A percentile compares a stretch with the other conserved stretches of the same genome.
These are phyloP conservation scores for Caenorhabditis sp. DNA, from an alignment of 2,888 invertebrate genomes.

Conservation along the genomic window DNA sequence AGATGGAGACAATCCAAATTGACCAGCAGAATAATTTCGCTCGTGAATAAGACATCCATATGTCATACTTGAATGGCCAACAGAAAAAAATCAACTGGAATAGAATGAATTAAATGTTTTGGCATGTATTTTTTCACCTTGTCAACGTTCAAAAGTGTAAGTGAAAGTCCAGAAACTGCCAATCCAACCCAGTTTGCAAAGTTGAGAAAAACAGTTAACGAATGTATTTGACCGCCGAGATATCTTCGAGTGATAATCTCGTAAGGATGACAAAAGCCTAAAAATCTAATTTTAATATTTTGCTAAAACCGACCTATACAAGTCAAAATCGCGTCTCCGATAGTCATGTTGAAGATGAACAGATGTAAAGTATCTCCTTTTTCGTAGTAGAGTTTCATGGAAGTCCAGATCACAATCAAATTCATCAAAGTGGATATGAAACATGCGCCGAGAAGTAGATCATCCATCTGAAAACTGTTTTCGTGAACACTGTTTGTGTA, in stretches of 20 bases:
- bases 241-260: constrained; percentile 76
- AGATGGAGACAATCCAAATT: constrained; percentile 75
- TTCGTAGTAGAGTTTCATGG: constrained; percentile 66
- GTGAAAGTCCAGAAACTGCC: constrained; percentile 76
- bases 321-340: constrained; percentile 76
- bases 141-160: constrained; percentile 76
- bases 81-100: constrained; percentile 75
- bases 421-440: constrained; percentile 77
- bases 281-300: constrained; percentile 21
- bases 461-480: constrained; percentile 76
- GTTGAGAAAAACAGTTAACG: constrained; percentile 72
- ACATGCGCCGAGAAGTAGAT: constrained; percentile 71
- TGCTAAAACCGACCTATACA: constrained; percentile 41
- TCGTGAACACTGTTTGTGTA: neutral
- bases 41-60: constrained; percentile 75
- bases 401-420: constrained; percentile 75
- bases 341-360: constrained; percentile 78
- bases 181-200: constrained; percentile 77
- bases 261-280: constrained; percentile 78
- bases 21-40: constrained; percentile 70
- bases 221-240: constrained; percentile 64
- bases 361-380: constrained; percentile 78
- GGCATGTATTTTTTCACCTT: constrained; percentile 61
- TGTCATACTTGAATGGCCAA: constrained; percentile 76
- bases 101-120: too few species aligned